Conservation (phyloP, 2,797 vertebrate genomes). For the Onychomys torridus region DNA sequence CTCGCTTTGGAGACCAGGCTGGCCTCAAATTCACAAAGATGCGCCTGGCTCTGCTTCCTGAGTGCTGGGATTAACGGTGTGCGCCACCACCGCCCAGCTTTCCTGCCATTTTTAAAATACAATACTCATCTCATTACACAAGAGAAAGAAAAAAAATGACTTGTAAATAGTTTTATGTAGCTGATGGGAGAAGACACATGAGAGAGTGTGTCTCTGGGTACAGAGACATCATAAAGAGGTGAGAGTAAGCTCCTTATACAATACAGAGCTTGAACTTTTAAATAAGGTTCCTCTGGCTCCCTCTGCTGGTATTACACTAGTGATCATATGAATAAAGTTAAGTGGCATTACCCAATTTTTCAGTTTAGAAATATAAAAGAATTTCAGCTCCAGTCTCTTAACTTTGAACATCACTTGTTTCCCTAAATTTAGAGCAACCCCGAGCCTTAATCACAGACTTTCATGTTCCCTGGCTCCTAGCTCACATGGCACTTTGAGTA, state of each 20-base stretch:
- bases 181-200: not conserved
- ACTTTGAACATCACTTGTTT: constrained; percentile 24
- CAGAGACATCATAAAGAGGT: constrained; percentile 9
- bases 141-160: not conserved
- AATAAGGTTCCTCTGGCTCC: constrained; percentile 43
- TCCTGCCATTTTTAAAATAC: too few species aligned
- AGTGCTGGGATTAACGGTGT: too few species aligned
- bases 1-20: too few species aligned
- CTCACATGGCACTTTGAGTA: not conserved
- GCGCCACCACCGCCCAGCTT: too few species aligned
- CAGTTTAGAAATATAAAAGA: constrained; percentile 33
- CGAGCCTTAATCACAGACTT: not conserved
- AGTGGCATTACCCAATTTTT: not conserved
- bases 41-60: too few species aligned
- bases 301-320: constrained; percentile 65
- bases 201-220: not conserved
- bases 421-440: constrained; percentile 13
- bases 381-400: constrained; percentile 53
- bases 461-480: not conserved
- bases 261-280: not conserved
- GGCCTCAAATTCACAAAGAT: too few species aligned
- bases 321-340: not conserved
- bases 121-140: not conserved
- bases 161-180: constrained; percentile 6
- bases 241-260: not conserved